Evolutionary conservation across 2,888 invertebrate species (phyloP).

Genomic region (Allophyes oxyacanthae): DNA sequence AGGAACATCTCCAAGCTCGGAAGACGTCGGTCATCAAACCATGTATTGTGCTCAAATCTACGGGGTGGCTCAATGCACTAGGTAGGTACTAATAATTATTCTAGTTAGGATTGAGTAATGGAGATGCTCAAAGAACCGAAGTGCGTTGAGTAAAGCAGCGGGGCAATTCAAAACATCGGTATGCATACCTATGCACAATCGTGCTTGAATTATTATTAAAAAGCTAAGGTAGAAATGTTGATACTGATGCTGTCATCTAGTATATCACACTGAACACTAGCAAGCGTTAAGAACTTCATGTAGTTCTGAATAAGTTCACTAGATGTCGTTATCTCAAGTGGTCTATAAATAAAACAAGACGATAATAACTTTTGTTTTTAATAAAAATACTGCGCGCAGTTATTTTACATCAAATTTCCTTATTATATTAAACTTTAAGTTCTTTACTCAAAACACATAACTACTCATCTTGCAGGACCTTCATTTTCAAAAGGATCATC

Average conservation of each 20-base stretch:
- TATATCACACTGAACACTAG: neutral
- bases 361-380: slow-evolving; percentile 33
- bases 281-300: neutral
- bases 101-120: no score
- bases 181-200: no score
- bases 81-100: no score
- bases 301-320: slow-evolving; percentile 11
- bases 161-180: no score
- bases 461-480: slow-evolving; percentile 5
- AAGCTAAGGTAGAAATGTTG: neutral
- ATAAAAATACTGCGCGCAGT: slow-evolving; percentile 65
- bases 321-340: slow-evolving; percentile 40
- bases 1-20: no score
- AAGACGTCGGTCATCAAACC: no score
- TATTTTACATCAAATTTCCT: slow-evolving; percentile 27
- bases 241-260: slow-evolving; percentile 26
- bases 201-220: no score
- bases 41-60: no score
- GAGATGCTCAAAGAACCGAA: no score
- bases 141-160: no score
- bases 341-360: slow-evolving; percentile 22
- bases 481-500: slow-evolving; percentile 5
- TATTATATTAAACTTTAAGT: slow-evolving; percentile 18
- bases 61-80: no score
- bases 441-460: slow-evolving; percentile 16